A percentile compares a stretch with the other conserved stretches of the same genome.
phyloP scores from a whole-genome alignment of 2,888 invertebrate genomes.

The Acleris literana region DNA sequence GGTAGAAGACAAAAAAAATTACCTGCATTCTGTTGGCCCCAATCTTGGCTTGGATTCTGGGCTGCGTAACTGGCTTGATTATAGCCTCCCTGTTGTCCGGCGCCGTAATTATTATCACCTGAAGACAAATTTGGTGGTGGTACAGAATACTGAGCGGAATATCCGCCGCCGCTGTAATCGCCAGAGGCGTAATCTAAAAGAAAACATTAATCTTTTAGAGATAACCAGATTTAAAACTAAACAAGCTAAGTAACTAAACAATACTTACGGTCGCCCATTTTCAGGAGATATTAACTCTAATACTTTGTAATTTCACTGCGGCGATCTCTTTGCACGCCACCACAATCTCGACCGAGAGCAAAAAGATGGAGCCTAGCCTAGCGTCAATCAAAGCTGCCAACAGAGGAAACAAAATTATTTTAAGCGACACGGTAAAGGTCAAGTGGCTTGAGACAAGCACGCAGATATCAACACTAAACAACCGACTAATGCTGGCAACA shows the following conservation, averaged over 20 bases:
- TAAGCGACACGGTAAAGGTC: too few species aligned
- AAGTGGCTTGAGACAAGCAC: too few species aligned
- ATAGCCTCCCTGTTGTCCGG: constrained; percentile 62
- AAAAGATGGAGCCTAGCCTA: neutral
- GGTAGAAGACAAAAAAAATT: constrained; percentile 41
- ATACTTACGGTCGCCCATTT: constrained; percentile 60
- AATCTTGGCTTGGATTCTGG: constrained; percentile 63
- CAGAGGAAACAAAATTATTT: too few species aligned
- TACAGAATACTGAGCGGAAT: constrained; percentile 75
- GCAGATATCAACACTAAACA: too few species aligned
- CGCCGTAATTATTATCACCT: constrained; percentile 67
- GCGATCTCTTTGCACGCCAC: constrained; percentile 9
- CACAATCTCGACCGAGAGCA: constrained; percentile 2
- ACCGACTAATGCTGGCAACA: too few species aligned
- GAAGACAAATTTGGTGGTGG: constrained; percentile 72
- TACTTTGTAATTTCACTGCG: constrained; percentile 9
- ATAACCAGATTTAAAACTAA: constrained; percentile 6
- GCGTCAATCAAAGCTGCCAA: neutral
- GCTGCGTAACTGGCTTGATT: constrained; percentile 62
- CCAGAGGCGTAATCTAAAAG: constrained; percentile 61
- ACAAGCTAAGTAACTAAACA: constrained; percentile 15
- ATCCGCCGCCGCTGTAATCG: constrained; percentile 71
- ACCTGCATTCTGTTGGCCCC: constrained; percentile 67
- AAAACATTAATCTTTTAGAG: constrained; percentile 30
- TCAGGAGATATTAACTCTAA: constrained; percentile 12